Evolutionary conservation across 2,113 vertebrate genomes (phyloP).

Genomic region (Mobula hypostoma): DNA sequence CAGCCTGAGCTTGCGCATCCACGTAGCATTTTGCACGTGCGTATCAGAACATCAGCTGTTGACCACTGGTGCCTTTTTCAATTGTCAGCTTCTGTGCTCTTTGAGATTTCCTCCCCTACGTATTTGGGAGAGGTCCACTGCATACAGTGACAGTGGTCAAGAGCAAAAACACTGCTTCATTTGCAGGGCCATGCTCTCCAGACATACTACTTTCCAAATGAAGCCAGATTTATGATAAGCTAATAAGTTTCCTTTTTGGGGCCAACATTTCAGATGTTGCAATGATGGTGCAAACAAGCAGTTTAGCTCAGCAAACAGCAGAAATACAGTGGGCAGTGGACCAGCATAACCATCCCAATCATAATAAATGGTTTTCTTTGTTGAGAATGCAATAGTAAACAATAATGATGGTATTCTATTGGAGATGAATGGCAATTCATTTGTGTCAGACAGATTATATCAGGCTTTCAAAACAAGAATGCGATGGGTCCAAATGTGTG

Average conservation of each 20-base stretch:
- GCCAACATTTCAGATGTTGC: neutral
- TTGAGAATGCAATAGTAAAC: neutral
- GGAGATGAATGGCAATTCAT: neutral
- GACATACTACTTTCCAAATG: neutral
- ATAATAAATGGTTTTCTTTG: neutral
- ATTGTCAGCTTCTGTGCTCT: neutral
- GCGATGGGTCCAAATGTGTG: neutral
- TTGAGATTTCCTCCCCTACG: too few species aligned
- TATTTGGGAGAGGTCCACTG: neutral
- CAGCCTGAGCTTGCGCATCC: neutral
- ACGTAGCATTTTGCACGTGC: neutral
- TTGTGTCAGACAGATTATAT: neutral
- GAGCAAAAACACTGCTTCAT: neutral
- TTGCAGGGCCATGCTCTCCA: neutral
- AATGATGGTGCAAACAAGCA: neutral
- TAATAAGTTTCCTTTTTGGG: neutral
- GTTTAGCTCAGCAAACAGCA: neutral
- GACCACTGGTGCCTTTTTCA: neutral
- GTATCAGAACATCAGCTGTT: neutral
- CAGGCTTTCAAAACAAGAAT: neutral
- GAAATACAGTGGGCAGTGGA: conserved; percentile 4
- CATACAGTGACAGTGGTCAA: neutral
- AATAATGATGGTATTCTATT: neutral
- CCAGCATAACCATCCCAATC: neutral
- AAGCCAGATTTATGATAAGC: neutral